phyloP scores from a whole-genome alignment of 2,797 vertebrate species.

The Setipinna tenuifilis region DNA sequence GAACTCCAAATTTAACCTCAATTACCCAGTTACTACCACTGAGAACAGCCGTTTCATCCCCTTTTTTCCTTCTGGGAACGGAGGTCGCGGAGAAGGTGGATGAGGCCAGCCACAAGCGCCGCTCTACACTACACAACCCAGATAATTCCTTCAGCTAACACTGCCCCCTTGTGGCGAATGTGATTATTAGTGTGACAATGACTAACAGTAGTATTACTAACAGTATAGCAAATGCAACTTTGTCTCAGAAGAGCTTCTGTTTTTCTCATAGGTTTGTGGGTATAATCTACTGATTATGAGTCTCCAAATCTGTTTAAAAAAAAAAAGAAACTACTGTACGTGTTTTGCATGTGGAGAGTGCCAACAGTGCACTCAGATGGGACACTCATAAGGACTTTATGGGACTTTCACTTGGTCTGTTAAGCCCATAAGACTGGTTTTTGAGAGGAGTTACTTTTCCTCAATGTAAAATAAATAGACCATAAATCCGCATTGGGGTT shows the following conservation, averaged over 20 bases:
- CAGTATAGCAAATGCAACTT: not conserved
- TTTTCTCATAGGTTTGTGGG: not conserved
- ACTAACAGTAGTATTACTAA: slow-evolving; percentile 18
- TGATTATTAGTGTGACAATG: not conserved
- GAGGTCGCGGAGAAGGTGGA: not conserved
- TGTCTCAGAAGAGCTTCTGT: not conserved
- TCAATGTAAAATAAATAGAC: not conserved
- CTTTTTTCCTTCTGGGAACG: not conserved
- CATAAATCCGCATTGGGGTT: not conserved
- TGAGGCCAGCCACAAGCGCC: not conserved
- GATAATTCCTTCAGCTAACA: slow-evolving; percentile 10
- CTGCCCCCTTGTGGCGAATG: slow-evolving; percentile 6
- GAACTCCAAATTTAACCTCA: slow-evolving; percentile 15
- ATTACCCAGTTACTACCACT: not conserved
- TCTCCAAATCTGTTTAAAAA: not conserved
- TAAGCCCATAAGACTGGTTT: not conserved
- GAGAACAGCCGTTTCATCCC: not conserved
- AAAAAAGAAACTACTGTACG: not conserved
- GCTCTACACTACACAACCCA: not conserved
- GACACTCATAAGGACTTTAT: not conserved
- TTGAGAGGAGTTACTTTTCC: not conserved
- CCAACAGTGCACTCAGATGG: not conserved
- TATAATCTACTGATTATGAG: not conserved
- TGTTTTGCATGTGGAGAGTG: not conserved
- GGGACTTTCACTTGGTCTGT: not conserved